Conservation (phyloP, 2,797 vertebrate genomes). For the Loriculus beryllinus region DNA sequence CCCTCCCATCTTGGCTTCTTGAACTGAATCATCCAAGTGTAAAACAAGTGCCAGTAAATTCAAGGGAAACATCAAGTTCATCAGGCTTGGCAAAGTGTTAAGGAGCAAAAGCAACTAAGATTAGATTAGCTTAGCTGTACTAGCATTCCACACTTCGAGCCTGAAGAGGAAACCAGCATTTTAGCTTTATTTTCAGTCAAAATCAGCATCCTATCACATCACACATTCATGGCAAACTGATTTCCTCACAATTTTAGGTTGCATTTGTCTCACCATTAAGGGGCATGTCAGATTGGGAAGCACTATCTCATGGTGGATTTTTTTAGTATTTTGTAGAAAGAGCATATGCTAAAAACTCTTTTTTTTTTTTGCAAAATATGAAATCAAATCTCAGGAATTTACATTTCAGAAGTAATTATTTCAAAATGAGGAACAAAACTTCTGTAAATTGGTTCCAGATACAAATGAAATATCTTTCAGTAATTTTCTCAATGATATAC, state of each 20-base stretch:
- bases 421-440: slow-evolving; percentile 19
- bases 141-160: not conserved
- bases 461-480: slow-evolving; percentile 11
- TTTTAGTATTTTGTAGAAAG: not conserved
- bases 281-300: not conserved
- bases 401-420: slow-evolving; percentile 17
- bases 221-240: not conserved
- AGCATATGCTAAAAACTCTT: not conserved
- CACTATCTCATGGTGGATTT: not conserved
- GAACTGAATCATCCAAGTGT: not conserved
- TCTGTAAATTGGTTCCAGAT: slow-evolving; percentile 18
- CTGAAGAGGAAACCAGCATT: not conserved
- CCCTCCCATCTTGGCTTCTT: not conserved
- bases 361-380: not conserved
- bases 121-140: not conserved
- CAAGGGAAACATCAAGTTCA: not conserved
- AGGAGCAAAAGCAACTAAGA: not conserved
- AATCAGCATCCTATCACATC: not conserved
- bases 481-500: not conserved
- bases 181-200: not conserved
- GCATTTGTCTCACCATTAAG: not conserved
- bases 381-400: slow-evolving; percentile 27
- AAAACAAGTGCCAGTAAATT: not conserved
- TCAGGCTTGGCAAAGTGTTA: not conserved
- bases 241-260: not conserved